Percentiles rank a stretch among this genome's conserved stretches.
Conservation (phyloP, 1,140 invertebrate genomes). For the Hirudo medicinalis region DNA sequence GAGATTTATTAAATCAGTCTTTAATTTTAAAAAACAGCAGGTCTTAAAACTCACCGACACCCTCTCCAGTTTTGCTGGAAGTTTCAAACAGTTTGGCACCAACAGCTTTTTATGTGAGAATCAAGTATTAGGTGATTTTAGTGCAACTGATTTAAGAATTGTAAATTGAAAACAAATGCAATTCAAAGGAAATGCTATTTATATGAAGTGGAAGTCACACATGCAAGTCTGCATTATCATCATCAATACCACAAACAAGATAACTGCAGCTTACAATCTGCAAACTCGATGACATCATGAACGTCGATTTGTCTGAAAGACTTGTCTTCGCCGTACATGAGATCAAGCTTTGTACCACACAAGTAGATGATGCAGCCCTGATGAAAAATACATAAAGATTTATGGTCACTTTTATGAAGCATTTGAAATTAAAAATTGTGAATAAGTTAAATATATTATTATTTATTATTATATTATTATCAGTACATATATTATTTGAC, state of each 20-base stretch:
- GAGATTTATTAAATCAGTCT: too few relatives aligned
- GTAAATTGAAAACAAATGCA: not conserved
- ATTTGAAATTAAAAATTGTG: too few relatives aligned
- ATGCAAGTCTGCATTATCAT: not conserved
- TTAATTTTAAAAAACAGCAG: too few relatives aligned
- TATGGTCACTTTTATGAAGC: too few relatives aligned
- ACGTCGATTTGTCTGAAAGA: not conserved
- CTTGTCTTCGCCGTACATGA: not conserved
- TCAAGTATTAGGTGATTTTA: not conserved
- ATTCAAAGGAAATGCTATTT: not conserved
- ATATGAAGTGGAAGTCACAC: not conserved
- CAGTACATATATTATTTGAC: too few relatives aligned
- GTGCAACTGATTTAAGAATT: not conserved
- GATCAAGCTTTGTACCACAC: conserved; percentile 53
- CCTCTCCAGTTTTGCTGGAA: conserved; percentile 57
- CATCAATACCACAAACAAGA: not conserved
- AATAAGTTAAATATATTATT: too few relatives aligned
- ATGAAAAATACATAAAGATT: conserved; percentile 14
- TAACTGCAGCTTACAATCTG: not conserved
- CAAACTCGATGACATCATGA: conserved; percentile 6
- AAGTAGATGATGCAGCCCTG: conserved; percentile 53
- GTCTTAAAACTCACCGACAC: conserved; percentile 48
- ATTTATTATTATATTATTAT: too few relatives aligned
- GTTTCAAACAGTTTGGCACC: conserved; percentile 50
- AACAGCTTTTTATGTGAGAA: conserved; percentile 27